Evolutionary conservation across 1,140 invertebrate genomes (phyloP).

Genomic region (Diuraphis noxia): DNA sequence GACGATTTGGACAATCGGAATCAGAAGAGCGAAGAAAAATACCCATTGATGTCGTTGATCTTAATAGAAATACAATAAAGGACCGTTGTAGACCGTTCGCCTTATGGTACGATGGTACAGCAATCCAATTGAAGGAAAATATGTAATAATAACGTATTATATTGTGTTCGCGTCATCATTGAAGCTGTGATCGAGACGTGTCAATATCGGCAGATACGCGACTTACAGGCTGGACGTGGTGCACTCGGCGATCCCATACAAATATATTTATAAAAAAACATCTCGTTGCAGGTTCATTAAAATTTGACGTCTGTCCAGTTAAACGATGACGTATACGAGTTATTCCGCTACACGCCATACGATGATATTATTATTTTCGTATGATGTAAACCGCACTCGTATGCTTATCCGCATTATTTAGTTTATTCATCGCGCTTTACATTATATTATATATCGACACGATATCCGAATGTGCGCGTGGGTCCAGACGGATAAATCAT

Average conservation of each 20-base stretch:
- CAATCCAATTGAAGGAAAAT: not conserved
- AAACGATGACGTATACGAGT: not conserved
- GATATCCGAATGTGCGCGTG: not conserved
- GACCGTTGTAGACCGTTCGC: not conserved
- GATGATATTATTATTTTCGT: not conserved
- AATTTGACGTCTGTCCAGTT: not conserved
- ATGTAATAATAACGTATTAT: not conserved
- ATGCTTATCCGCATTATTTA: not conserved
- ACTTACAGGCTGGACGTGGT: not conserved
- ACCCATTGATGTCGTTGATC: not conserved
- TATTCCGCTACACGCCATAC: not conserved
- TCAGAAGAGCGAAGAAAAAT: not conserved
- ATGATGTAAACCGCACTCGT: not conserved
- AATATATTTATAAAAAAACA: not conserved
- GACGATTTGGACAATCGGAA: not conserved
- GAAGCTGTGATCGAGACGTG: not conserved
- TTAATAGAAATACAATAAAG: not conserved
- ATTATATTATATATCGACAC: conserved; percentile 7
- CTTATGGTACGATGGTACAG: not conserved
- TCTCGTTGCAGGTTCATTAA: not conserved
- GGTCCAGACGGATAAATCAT: conserved; percentile 51
- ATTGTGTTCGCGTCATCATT: not conserved
- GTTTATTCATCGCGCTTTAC: conserved; percentile 5
- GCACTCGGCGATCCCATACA: not conserved
- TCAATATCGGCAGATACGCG: not conserved